A percentile compares a stretch with the other conserved stretches of the same genome.
Conservation (phyloP, 2,113 vertebrate species). For the Pelmatolapia mariae region DNA sequence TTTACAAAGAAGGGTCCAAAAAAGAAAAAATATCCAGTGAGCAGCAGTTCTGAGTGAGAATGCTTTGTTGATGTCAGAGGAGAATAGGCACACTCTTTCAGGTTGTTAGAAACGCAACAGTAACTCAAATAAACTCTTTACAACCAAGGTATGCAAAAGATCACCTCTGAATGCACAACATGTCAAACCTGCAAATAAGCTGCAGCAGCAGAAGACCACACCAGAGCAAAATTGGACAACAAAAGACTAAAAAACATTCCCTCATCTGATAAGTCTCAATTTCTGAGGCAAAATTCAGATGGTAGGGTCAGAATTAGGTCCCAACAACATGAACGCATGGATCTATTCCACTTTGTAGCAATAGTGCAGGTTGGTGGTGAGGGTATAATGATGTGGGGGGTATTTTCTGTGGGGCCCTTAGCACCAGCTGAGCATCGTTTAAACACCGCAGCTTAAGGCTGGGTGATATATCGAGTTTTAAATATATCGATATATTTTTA, state of each 20-base stretch:
- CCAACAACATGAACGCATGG: not conserved
- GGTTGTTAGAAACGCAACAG: not conserved
- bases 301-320: not conserved
- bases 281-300: not conserved
- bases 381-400: not conserved
- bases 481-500: fast-evolving
- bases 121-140: not conserved
- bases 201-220: not conserved
- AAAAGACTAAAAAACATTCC: not conserved
- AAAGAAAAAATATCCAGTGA: not conserved
- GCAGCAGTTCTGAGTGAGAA: not conserved
- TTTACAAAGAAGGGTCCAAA: not conserved
- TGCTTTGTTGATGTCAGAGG: not conserved
- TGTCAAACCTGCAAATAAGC: not conserved
- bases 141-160: not conserved
- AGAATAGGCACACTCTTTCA: not conserved
- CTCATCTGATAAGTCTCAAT: too few species aligned
- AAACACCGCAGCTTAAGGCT: not conserved
- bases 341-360: fast-evolving
- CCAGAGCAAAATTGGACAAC: not conserved
- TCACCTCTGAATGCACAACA: not conserved
- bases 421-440: not conserved
- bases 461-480: not conserved
- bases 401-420: not conserved
- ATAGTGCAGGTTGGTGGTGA: not conserved